Conservation (phyloP, 2,888 invertebrate genomes). For the Machimus atricapillus region DNA sequence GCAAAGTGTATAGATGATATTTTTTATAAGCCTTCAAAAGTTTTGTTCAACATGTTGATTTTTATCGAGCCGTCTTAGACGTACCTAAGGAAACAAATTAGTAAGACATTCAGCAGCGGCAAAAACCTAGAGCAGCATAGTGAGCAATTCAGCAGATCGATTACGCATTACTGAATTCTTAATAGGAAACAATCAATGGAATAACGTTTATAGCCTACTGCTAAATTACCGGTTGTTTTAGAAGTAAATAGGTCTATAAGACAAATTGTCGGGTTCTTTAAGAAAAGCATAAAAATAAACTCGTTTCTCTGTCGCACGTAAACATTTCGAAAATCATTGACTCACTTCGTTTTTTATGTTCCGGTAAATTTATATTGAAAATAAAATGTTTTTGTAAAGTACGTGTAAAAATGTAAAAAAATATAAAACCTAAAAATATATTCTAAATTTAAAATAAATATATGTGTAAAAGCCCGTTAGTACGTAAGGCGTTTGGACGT, state of each 20-base stretch:
- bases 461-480: constrained; percentile 10
- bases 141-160: not conserved
- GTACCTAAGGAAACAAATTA: not conserved
- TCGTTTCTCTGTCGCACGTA: not conserved
- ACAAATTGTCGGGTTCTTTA: not conserved
- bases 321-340: not conserved
- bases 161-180: not conserved
- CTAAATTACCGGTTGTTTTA: constrained; percentile 22
- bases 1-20: constrained; percentile 4
- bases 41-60: not conserved
- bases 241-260: constrained; percentile 5
- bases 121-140: constrained; percentile 5
- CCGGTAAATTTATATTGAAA: not conserved
- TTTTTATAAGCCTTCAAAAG: not conserved
- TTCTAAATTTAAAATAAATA: constrained; percentile 27
- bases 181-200: constrained; percentile 30
- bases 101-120: not conserved
- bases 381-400: not conserved
- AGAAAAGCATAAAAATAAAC: not conserved
- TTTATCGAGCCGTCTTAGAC: constrained; percentile 4
- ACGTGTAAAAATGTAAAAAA: constrained; percentile 7
- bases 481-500: not conserved
- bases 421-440: constrained; percentile 13
- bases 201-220: not conserved
- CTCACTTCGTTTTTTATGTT: not conserved